These are phyloP conservation scores for Sitta carolinensis DNA, from an alignment of 2,797 vertebrate species.

Conservation along the genomic window DNA sequence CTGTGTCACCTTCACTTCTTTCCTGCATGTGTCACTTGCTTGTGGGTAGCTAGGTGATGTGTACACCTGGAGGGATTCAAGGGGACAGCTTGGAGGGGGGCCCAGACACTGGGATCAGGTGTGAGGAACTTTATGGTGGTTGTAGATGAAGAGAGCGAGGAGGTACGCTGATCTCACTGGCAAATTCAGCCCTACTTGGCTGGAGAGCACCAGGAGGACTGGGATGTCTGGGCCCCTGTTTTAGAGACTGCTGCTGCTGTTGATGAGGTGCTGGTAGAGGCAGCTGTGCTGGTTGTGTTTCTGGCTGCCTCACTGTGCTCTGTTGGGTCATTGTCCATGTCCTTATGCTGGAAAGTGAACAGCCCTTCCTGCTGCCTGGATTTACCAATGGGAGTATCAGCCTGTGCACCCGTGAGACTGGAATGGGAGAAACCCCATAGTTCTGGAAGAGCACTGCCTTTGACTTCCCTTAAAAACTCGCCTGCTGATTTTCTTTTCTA, in stretches of 20 bases:
- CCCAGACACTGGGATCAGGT: background rate
- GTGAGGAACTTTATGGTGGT: background rate
- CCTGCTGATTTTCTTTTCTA: background rate
- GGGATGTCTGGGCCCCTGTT: fast-evolving
- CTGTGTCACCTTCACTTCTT: background rate
- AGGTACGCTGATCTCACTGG: fast-evolving
- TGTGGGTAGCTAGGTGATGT: background rate
- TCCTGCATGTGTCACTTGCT: background rate
- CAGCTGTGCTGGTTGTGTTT: background rate
- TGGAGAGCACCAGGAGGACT: background rate
- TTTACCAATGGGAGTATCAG: background rate
- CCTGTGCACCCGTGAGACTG: background rate
- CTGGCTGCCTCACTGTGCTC: background rate
- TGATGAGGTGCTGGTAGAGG: background rate
- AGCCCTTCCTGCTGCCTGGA: background rate
- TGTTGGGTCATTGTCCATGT: background rate
- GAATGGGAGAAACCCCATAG: fast-evolving
- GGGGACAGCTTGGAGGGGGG: background rate
- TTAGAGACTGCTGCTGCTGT: background rate
- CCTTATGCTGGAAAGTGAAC: fast-evolving
- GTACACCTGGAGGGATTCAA: background rate
- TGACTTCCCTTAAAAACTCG: background rate
- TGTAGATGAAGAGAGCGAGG: background rate
- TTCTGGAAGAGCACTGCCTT: background rate
- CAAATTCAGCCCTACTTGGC: background rate